These are phyloP conservation scores for Spinus pinus DNA, from an alignment of 2,797 vertebrate species.

Conservation along the genomic window DNA sequence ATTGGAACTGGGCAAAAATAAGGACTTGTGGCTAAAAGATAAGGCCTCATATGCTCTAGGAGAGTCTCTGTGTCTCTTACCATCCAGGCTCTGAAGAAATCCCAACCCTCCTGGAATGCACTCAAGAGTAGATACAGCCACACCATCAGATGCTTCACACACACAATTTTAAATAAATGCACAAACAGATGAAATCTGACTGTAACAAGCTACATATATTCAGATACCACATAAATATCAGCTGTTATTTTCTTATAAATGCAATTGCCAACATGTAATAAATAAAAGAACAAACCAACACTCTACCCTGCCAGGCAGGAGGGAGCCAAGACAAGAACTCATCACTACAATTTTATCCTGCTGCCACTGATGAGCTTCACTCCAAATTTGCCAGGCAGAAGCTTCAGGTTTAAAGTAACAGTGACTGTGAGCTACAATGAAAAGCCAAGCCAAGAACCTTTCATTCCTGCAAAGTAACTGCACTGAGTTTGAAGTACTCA, in stretches of 20 bases:
- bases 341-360: not conserved
- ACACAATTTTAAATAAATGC: not conserved
- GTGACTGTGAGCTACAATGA: not conserved
- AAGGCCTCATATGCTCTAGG: not conserved
- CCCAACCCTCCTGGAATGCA: not conserved
- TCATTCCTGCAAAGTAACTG: not conserved
- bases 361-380: slow-evolving; percentile 8
- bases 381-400: slow-evolving; percentile 5
- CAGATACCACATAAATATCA: slow-evolving; percentile 47
- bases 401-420: slow-evolving; percentile 22
- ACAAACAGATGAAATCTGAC: slow-evolving; percentile 41
- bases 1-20: not conserved
- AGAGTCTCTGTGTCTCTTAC: not conserved
- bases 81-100: not conserved
- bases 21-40: not conserved
- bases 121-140: not conserved
- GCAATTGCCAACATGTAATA: slow-evolving; percentile 31
- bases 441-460: slow-evolving; percentile 3
- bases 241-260: slow-evolving; percentile 63
- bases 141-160: not conserved
- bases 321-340: slow-evolving; percentile 37
- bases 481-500: not conserved
- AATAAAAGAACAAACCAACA: slow-evolving; percentile 55
- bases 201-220: slow-evolving; percentile 11
- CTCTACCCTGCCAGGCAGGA: slow-evolving; percentile 29